These are phyloP conservation scores for Eolophus roseicapilla DNA, from an alignment of 2,113 vertebrate species.

Conservation along the genomic window DNA sequence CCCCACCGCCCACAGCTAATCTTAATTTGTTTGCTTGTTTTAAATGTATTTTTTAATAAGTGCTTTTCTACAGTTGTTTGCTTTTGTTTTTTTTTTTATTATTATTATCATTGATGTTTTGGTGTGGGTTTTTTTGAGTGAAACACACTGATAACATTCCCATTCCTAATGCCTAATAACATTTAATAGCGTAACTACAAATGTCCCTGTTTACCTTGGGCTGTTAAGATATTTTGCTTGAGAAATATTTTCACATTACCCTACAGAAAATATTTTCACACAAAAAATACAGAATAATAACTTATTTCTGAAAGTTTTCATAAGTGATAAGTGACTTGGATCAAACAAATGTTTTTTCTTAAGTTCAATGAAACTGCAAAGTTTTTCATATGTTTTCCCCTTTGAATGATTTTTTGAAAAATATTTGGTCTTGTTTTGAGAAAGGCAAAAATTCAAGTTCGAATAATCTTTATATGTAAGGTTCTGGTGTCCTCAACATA, in stretches of 20 bases:
- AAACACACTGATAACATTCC: background rate
- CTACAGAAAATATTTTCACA: background rate
- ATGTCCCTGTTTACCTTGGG: background rate
- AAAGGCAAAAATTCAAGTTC: background rate
- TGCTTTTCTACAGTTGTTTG: background rate
- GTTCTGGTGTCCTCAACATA: too few species aligned
- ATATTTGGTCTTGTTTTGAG: background rate
- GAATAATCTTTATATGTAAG: background rate
- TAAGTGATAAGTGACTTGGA: background rate
- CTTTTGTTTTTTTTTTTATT: background rate
- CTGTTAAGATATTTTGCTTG: background rate
- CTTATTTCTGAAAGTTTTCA: background rate
- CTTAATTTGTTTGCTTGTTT: background rate
- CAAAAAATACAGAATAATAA: background rate
- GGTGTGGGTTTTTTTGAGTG: background rate
- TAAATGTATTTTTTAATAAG: fast-evolving
- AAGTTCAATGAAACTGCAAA: background rate
- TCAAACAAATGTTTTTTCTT: background rate
- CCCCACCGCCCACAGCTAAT: background rate
- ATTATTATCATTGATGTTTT: background rate
- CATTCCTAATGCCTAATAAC: background rate
- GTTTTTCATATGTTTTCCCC: background rate
- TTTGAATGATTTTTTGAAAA: background rate
- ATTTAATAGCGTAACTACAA: background rate
- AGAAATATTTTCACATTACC: background rate